Base-by-base conservation (phyloP, 2,797 vertebrate genomes). In the Geotrypetes seraphini region DNA sequence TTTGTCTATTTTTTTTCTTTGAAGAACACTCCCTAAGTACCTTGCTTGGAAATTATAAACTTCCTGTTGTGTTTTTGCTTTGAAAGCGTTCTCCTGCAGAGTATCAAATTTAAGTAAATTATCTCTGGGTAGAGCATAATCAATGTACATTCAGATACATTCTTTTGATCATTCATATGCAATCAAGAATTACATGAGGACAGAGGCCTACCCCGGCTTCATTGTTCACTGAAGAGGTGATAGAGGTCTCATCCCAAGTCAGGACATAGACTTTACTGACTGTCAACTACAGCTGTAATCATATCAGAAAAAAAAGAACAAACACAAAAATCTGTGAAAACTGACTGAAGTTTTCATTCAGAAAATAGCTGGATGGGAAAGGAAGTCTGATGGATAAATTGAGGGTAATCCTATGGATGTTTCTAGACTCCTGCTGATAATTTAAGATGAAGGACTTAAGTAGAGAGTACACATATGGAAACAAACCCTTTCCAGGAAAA, bases 61-160 rank as follows among this genome's bases (percentile, higher is more conserved):
- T 57, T 48, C 57, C 60, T 65, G 57, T 71, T 75, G 59, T 57
- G 60, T 63, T 51, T 79, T 71, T 47, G 45, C 68, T 81, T 81
- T 77, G 74, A 79, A 78, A 56, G 40, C 36, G 37, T 69, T 75
- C 71, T 71, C 73, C 73, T 77, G 72, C 66, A 65, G 70, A 73
- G 73, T 79, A 85, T 83, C 73, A 68, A 70, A 64, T 84, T 81
- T 71, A 76, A 81, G 69, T 69, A 79, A 83, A 81, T 79, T 79
- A 69, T 68, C 54, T 66, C 69, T 66, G 66, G 71, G 48, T 66
- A 70, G 50, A 60, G 54, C 5, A 65, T 53, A 78, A 78, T 78
- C 65, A 67, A 61, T n/a, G 65, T 53, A 64, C 63, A 56, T 76
- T 71, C 36, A 57, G 53, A 50, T 34, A 37, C 33, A 61, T 39